A percentile compares a stretch with the other conserved stretches of the same genome.
Evolutionary conservation across 2,888 invertebrate species (phyloP).

Genomic region (Pseudoips prasinana): DNA sequence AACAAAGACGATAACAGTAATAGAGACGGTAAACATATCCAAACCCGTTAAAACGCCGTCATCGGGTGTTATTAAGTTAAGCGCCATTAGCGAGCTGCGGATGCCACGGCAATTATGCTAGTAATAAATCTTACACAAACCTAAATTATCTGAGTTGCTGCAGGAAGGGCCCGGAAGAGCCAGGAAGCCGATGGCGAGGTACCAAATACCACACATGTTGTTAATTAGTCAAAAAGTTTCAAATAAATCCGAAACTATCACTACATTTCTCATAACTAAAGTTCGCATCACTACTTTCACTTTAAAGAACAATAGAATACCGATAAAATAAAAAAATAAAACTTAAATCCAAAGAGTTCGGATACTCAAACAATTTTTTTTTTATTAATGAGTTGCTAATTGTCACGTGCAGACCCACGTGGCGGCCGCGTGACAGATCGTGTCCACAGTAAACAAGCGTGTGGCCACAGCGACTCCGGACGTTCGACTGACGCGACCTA

Average conservation of each 20-base stretch:
- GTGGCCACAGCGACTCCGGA: conserved; percentile 72
- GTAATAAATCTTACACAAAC: conserved; percentile 62
- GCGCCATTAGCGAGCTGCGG: conserved; percentile 48
- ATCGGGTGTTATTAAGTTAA: conserved; percentile 46
- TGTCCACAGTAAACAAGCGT: conserved; percentile 66
- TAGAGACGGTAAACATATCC: conserved; percentile 31
- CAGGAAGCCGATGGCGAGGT: conserved; percentile 55
- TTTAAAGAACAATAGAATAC: conserved; percentile 18
- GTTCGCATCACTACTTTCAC: conserved; percentile 19
- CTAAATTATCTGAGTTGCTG: conserved; percentile 73
- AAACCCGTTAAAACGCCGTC: conserved; percentile 37
- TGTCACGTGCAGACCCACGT: conserved; percentile 51
- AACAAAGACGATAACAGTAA: conserved; percentile 27
- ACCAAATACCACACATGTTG: conserved; percentile 47
- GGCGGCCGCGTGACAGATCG: conserved; percentile 53
- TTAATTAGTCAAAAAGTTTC: conserved; percentile 29
- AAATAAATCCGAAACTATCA: conserved; percentile 12
- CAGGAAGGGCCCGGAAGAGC: conserved; percentile 60
- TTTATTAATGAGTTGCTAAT: conserved; percentile 37
- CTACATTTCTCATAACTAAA: conserved; percentile 13
- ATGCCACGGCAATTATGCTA: conserved; percentile 52
- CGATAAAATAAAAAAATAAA: conserved; percentile 15
- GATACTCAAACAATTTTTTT: conserved; percentile 6
- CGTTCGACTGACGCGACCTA: conserved; percentile 65
- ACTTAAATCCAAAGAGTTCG: conserved; percentile 12